phyloP scores from a whole-genome alignment of 2,797 vertebrate genomes.

The Rhynchonycteris naso region DNA sequence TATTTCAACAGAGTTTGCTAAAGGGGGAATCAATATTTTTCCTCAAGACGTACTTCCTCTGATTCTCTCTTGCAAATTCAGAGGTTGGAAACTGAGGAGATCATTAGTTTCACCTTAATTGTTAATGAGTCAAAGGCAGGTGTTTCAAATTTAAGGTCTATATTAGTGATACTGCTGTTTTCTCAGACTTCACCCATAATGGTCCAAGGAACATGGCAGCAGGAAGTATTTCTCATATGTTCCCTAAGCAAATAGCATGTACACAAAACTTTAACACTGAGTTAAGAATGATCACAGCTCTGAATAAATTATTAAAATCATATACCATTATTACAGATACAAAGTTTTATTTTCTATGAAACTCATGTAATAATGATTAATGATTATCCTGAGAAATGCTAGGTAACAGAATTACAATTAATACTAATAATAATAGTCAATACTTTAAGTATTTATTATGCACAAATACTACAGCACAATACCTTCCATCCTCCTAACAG shows the following conservation, averaged over 20 bases:
- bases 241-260: slow-evolving; percentile 7
- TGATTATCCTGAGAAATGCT: slow-evolving; percentile 21
- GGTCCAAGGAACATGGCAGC: background rate
- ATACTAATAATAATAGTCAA: background rate
- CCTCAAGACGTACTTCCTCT: slow-evolving; percentile 61
- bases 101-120: slow-evolving; percentile 67
- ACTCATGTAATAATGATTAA: background rate
- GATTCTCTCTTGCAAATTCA: slow-evolving; percentile 63
- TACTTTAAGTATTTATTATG: background rate
- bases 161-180: slow-evolving; percentile 24
- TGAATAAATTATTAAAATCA: slow-evolving; percentile 24
- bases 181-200: background rate
- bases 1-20: slow-evolving; percentile 69
- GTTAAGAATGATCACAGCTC: slow-evolving; percentile 15
- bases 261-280: background rate
- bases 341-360: slow-evolving; percentile 12
- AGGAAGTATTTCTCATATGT: background rate
- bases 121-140: slow-evolving; percentile 65
- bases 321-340: background rate
- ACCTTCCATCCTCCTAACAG: background rate
- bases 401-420: background rate
- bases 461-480: no score
- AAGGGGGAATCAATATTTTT: slow-evolving; percentile 75
- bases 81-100: slow-evolving; percentile 55
- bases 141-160: slow-evolving; percentile 59